Conservation (phyloP, 1,140 invertebrate genomes). For the Macrosteles quadrilineatus region DNA sequence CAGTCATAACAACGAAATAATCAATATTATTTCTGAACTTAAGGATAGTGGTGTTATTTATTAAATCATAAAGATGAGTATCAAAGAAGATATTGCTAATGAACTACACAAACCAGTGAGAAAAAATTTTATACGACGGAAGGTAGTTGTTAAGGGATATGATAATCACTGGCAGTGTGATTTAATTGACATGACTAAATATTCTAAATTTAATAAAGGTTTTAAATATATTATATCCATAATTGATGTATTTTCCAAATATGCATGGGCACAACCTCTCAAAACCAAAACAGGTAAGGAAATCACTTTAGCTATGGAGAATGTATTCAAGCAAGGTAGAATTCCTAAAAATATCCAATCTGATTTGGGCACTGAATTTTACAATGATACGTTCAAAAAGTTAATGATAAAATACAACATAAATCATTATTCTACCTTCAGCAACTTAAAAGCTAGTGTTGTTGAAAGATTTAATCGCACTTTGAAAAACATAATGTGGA, state of each 20-base stretch:
- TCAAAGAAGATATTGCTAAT: background rate
- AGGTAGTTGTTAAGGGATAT: conserved; percentile 36
- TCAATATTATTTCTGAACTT: too few species aligned
- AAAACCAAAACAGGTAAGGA: background rate
- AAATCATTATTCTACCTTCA: conserved; percentile 5
- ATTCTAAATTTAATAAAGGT: conserved; percentile 44
- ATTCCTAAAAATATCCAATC: conserved; percentile 9
- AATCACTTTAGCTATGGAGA: background rate
- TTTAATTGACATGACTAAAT: conserved; percentile 37
- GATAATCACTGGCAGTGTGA: conserved; percentile 41
- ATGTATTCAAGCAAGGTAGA: background rate
- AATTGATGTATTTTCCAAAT: conserved; percentile 49
- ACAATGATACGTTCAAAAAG: background rate
- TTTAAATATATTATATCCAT: conserved; percentile 49
- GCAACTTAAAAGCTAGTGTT: background rate
- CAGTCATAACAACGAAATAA: too few species aligned
- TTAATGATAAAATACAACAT: background rate
- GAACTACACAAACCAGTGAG: conserved; percentile 38
- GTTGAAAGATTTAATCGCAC: background rate
- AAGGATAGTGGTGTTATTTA: too few species aligned
- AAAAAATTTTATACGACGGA: conserved; percentile 33
- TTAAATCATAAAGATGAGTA: too few species aligned
- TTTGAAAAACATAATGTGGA: background rate
- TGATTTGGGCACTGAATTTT: conserved; percentile 21
- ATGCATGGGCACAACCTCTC: background rate